Percentiles rank a stretch among this genome's conserved stretches.
Evolutionary conservation across 2,888 invertebrate genomes (phyloP).

Genomic region (Papilio protenor): DNA sequence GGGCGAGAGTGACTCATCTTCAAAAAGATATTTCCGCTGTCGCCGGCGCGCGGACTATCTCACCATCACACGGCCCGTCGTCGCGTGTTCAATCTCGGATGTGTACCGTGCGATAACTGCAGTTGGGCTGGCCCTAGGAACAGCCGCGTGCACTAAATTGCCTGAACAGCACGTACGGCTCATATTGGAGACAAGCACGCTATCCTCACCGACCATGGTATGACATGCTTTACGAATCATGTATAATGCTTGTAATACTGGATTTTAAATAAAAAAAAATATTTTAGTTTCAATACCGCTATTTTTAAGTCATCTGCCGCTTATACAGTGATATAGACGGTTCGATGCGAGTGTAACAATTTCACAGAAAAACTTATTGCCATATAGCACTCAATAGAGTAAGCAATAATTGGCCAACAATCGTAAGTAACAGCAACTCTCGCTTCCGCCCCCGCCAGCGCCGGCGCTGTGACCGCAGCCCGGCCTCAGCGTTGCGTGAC

Average conservation of each 20-base stretch:
- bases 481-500: conserved; percentile 11
- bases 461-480: background rate
- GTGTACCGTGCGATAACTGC: background rate
- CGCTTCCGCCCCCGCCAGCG: conserved; percentile 14
- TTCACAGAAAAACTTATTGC: background rate
- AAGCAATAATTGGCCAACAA: background rate
- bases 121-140: background rate
- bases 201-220: background rate
- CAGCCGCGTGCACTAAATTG: conserved; percentile 7
- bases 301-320: no score
- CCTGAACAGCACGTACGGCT: background rate
- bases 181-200: background rate
- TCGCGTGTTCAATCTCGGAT: conserved; percentile 10
- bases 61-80: background rate
- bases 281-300: no score
- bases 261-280: background rate
- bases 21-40: background rate
- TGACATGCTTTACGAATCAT: background rate
- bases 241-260: background rate
- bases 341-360: no score
- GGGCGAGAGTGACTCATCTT: background rate
- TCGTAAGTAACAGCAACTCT: background rate
- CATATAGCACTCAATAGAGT: background rate
- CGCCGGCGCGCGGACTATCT: background rate
- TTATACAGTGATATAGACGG: no score